phyloP scores from a whole-genome alignment of 2,113 vertebrate species.

The Crotophaga sulcirostris region DNA sequence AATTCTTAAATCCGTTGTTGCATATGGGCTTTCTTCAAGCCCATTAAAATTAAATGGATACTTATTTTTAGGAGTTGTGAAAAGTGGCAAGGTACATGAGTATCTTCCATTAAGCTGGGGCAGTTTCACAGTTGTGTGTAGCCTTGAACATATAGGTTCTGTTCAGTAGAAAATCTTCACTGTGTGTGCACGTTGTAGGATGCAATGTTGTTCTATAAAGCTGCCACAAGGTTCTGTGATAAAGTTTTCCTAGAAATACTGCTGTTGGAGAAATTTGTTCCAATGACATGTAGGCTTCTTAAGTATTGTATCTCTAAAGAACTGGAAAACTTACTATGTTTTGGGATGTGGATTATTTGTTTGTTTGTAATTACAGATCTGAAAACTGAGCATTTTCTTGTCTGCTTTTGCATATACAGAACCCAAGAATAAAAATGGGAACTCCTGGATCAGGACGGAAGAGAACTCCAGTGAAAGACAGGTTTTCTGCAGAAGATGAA shows the following conservation, averaged over 20 bases:
- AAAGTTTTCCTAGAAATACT: neutral
- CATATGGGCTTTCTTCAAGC: neutral
- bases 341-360: neutral
- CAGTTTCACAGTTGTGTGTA: neutral
- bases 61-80: neutral
- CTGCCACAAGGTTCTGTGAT: neutral
- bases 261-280: neutral
- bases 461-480: conserved; percentile 93
- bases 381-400: neutral
- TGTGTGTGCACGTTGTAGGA: neutral
- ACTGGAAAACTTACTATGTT: neutral
- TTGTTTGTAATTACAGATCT: conserved; percentile 38
- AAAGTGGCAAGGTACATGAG: neutral
- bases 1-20: neutral
- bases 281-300: neutral
- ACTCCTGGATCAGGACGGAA: conserved; percentile 96
- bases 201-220: neutral
- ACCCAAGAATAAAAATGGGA: conserved; percentile 82
- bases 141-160: neutral
- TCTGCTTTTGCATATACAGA: conserved; percentile 36
- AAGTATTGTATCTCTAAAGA: neutral
- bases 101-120: neutral
- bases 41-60: neutral
- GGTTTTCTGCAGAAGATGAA: conserved; percentile 98
- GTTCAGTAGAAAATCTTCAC: neutral